Percentiles rank a stretch among this genome's conserved stretches.
phyloP scores from a whole-genome alignment of 2,797 vertebrate species.

The Molossus molossus region DNA sequence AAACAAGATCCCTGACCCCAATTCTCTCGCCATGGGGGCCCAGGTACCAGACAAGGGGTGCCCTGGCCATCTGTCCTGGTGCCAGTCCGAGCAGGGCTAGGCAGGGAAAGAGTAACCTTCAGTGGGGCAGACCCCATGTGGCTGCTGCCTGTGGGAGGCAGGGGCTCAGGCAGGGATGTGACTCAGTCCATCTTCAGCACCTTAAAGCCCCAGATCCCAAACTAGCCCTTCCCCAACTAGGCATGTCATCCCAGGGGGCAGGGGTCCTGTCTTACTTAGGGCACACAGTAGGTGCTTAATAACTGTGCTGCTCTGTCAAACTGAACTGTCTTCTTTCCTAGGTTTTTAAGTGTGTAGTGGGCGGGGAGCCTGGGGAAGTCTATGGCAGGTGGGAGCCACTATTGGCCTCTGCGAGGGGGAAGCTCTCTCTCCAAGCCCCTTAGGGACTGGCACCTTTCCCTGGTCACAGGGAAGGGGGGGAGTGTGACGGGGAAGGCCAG shows the following conservation, averaged over 20 bases:
- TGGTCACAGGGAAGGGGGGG: not conserved
- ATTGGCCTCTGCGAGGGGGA: not conserved
- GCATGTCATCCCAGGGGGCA: fast-evolving
- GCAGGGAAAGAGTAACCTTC: too few species aligned
- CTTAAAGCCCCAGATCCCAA: not conserved
- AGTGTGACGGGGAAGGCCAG: not conserved
- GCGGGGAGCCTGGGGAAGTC: not conserved
- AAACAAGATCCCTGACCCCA: not conserved
- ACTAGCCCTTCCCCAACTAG: not conserved
- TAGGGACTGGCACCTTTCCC: not conserved
- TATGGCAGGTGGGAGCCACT: fast-evolving
- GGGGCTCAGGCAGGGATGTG: not conserved
- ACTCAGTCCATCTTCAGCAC: not conserved
- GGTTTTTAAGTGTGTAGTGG: not conserved
- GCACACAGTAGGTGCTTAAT: not conserved
- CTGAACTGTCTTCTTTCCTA: too few species aligned
- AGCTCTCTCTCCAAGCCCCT: not conserved
- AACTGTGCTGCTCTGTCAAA: not conserved
- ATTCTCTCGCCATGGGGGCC: not conserved
- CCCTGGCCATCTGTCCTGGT: not conserved
- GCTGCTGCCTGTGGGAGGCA: not conserved
- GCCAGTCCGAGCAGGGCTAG: not conserved
- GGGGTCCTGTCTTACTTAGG: not conserved
- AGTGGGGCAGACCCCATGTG: not conserved
- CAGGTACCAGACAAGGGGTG: not conserved